Conservation (phyloP, 2,797 vertebrate species). For the Emydoidea blandingii region DNA sequence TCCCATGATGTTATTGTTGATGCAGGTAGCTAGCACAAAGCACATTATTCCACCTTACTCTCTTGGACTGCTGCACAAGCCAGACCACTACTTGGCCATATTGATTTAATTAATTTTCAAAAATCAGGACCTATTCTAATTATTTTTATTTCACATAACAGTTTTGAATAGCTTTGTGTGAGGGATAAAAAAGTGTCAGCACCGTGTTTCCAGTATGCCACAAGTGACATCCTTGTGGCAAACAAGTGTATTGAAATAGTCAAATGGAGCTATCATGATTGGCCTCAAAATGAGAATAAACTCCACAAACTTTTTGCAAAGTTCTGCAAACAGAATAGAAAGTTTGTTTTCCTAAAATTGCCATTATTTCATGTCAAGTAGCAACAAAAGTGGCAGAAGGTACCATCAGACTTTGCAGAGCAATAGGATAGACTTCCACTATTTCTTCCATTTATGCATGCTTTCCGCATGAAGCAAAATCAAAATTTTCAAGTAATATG, state of each 20-base stretch:
- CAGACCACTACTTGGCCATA: neutral
- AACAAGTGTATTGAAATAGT: neutral
- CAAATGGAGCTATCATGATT: neutral
- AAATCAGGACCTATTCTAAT: neutral
- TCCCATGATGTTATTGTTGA: no score
- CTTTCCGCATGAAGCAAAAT: neutral
- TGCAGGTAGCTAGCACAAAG: neutral
- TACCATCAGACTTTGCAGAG: neutral
- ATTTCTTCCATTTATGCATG: rapidly evolving
- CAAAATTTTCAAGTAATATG: neutral
- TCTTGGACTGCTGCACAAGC: neutral
- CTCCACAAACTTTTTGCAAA: neutral
- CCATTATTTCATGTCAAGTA: neutral
- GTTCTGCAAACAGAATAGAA: neutral
- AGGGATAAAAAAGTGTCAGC: neutral
- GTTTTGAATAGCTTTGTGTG: neutral
- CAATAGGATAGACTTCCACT: neutral
- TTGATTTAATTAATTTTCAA: neutral
- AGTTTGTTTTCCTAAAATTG: neutral
- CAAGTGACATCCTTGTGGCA: no score
- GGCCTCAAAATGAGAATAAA: neutral
- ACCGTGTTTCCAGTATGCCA: no score
- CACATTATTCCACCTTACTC: neutral
- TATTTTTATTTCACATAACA: no score
- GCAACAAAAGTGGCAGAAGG: neutral